phyloP scores from a whole-genome alignment of 2,113 vertebrate genomes.

The Notarius lentiginosus region DNA sequence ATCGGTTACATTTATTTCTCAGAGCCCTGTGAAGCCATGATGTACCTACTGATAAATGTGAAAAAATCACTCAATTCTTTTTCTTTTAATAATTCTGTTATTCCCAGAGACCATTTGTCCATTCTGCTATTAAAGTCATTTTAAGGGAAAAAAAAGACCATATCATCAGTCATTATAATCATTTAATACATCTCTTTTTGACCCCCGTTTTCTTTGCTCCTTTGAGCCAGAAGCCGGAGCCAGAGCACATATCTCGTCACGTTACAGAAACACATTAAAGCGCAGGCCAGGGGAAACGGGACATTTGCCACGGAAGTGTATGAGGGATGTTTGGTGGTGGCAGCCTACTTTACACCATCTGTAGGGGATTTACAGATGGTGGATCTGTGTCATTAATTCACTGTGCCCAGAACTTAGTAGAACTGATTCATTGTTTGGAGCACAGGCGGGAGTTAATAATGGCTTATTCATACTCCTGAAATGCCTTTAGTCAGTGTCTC shows the following conservation, averaged over 20 bases:
- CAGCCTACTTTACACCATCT: constrained; percentile 54
- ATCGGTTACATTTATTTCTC: constrained; percentile 69
- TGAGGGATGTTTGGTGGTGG: constrained; percentile 55
- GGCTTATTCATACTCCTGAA: constrained; percentile 57
- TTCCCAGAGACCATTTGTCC: constrained; percentile 68
- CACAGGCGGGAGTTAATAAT: constrained; percentile 54
- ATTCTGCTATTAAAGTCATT: constrained; percentile 70
- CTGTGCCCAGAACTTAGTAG: constrained; percentile 59
- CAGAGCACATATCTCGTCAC: constrained; percentile 58
- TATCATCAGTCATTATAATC: constrained; percentile 76
- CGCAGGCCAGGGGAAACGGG: constrained; percentile 49
- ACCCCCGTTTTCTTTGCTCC: constrained; percentile 44
- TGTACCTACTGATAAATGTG: constrained; percentile 72
- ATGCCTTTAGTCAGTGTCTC: constrained; percentile 56
- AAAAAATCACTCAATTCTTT: constrained; percentile 71
- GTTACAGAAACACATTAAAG: constrained; percentile 61
- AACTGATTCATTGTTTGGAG: constrained; percentile 61
- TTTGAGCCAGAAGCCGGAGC: constrained; percentile 58
- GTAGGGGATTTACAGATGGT: constrained; percentile 64
- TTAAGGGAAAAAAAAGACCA: constrained; percentile 59
- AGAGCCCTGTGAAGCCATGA: constrained; percentile 63
- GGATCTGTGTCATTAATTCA: constrained; percentile 63
- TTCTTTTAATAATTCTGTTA: constrained; percentile 79
- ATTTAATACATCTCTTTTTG: constrained; percentile 75
- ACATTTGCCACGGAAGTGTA: constrained; percentile 60